These are phyloP conservation scores for Bombus huntii DNA, from an alignment of 1,140 invertebrate species.

Conservation along the genomic window DNA sequence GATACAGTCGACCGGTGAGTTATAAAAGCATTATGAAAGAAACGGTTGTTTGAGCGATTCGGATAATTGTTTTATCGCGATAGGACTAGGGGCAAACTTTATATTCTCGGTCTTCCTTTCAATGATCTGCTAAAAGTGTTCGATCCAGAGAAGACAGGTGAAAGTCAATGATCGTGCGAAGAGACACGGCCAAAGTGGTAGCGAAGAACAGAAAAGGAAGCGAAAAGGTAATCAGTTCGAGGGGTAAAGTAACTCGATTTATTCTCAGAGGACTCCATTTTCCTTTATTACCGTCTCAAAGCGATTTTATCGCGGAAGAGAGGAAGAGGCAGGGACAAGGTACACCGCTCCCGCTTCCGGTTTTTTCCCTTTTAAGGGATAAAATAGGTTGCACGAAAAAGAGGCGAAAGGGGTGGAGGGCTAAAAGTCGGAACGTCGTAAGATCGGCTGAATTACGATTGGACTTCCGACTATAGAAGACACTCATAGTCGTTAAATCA, in stretches of 20 bases:
- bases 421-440: conserved; percentile 41
- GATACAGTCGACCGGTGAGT: no score
- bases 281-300: conserved; percentile 79
- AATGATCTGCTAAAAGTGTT: conserved; percentile 17
- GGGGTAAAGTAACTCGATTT: conserved; percentile 77
- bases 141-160: conserved; percentile 3
- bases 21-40: background rate
- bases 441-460: conserved; percentile 28
- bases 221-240: conserved; percentile 15
- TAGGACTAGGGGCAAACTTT: conserved; percentile 2
- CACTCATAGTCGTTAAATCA: conserved; percentile 52
- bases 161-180: conserved; percentile 30
- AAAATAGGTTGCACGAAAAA: conserved; percentile 42
- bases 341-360: background rate
- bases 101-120: background rate
- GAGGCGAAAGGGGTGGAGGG: background rate
- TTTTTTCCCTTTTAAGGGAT: conserved; percentile 29
- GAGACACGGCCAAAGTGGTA: conserved; percentile 12
- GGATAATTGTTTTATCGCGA: conserved; percentile 13
- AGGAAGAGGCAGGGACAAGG: background rate
- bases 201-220: background rate
- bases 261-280: conserved; percentile 70
- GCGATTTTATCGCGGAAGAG: conserved; percentile 72
- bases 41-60: background rate
- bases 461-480: conserved; percentile 2